Conservation (phyloP, 2,888 invertebrate species). For the Psylliodes chrysocephalus region DNA sequence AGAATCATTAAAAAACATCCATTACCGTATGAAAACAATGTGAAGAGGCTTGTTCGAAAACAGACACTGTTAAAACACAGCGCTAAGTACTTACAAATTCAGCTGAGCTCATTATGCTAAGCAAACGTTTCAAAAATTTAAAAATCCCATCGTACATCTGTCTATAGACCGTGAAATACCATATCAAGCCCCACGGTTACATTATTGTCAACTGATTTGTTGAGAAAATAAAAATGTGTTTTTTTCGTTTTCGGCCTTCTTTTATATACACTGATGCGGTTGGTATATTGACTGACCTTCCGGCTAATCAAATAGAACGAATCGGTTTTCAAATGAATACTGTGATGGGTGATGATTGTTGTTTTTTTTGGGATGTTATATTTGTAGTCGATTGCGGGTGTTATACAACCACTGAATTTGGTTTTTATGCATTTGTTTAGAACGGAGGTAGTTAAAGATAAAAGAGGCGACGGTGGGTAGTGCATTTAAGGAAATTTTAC, state of each 20-base stretch:
- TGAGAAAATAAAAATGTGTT: slow-evolving; percentile 45
- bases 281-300: slow-evolving; percentile 49
- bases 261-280: slow-evolving; percentile 23
- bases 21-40: slow-evolving; percentile 9
- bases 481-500: too few species aligned
- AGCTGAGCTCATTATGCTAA: slow-evolving; percentile 24
- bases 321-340: slow-evolving; percentile 57
- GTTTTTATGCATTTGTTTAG: too few species aligned
- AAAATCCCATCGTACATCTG: slow-evolving; percentile 13
- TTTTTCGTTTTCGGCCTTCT: slow-evolving; percentile 42
- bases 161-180: too few species aligned
- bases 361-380: slow-evolving; percentile 12
- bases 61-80: slow-evolving; percentile 19
- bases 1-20: slow-evolving; percentile 1
- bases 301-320: slow-evolving; percentile 53
- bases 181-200: slow-evolving; percentile 42
- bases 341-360: slow-evolving; percentile 39
- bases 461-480: too few species aligned
- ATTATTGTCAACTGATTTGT: slow-evolving; percentile 44
- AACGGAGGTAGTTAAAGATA: too few species aligned
- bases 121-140: slow-evolving; percentile 17
- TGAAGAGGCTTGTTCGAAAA: background rate
- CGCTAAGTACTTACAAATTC: slow-evolving; percentile 17
- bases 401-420: too few species aligned
- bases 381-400: slow-evolving; percentile 1